A percentile compares a stretch with the other conserved stretches of the same genome.
These are phyloP conservation scores for Sthenelais limicola DNA, from an alignment of 2,888 invertebrate genomes.

Conservation along the genomic window DNA sequence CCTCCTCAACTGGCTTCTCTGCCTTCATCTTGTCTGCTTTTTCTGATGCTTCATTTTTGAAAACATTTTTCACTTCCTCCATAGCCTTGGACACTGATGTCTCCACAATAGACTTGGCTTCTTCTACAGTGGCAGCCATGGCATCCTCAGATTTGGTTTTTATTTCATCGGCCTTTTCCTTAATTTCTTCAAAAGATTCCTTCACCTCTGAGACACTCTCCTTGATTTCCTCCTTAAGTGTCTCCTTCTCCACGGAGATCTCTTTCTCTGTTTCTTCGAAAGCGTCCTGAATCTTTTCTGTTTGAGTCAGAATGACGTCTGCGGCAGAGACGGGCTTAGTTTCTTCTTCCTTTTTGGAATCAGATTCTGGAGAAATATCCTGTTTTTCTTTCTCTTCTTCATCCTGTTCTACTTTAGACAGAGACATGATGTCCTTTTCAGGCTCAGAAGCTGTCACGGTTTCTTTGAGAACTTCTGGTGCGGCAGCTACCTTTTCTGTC, in stretches of 20 bases:
- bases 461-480: too few relatives aligned
- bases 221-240: background rate
- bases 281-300: too few relatives aligned
- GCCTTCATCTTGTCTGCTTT: background rate
- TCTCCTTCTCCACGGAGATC: background rate
- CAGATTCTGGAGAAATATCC: too few relatives aligned
- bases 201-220: background rate
- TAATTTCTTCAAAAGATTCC: background rate
- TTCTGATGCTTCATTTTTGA: background rate
- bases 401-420: too few relatives aligned
- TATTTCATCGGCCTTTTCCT: background rate
- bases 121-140: too few relatives aligned
- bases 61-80: slow-evolving; percentile 1
- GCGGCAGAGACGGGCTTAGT: too few relatives aligned
- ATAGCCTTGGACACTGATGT: background rate
- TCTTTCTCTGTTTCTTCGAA: background rate
- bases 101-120: background rate
- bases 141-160: too few relatives aligned
- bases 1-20: background rate
- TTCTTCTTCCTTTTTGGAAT: too few relatives aligned
- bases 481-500: too few relatives aligned
- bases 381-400: background rate
- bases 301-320: too few relatives aligned
- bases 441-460: too few relatives aligned
- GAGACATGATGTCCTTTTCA: too few relatives aligned